Percentiles rank a stretch among this genome's conserved stretches.
These are phyloP conservation scores for Theristicus caerulescens DNA, from an alignment of 2,113 vertebrate genomes.

Conservation along the genomic window DNA sequence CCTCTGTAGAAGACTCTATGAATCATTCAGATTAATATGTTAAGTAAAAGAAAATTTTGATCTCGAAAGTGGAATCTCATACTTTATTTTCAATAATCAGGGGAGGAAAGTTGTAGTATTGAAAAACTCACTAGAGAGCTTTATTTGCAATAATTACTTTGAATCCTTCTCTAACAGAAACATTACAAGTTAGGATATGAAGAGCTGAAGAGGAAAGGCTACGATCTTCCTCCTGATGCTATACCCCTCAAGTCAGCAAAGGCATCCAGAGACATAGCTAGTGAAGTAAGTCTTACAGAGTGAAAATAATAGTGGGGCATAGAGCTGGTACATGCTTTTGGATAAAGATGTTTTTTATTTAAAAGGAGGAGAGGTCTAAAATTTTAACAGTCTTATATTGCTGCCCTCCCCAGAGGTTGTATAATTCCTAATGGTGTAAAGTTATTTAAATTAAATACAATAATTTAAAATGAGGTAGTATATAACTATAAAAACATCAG, in stretches of 20 bases:
- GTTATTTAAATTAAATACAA: fast-evolving
- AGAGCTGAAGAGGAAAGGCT: constrained; percentile 90
- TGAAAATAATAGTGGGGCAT: not conserved
- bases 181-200: constrained; percentile 82
- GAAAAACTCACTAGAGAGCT: not conserved
- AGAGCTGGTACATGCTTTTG: not conserved
- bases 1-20: not conserved
- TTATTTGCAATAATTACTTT: not conserved
- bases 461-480: fast-evolving
- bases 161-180: constrained; percentile 75
- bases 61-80: not conserved
- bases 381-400: not conserved
- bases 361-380: not conserved
- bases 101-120: not conserved
- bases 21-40: not conserved
- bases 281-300: constrained; percentile 76
- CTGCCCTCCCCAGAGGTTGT: fast-evolving
- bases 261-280: constrained; percentile 86
- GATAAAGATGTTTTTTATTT: not conserved
- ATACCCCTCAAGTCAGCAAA: constrained; percentile 85
- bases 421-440: not conserved
- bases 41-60: not conserved
- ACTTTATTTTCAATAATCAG: not conserved
- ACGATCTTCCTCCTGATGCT: constrained; percentile 86
- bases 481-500: not conserved